Percentiles rank a stretch among this genome's conserved stretches.
Conservation (phyloP, 1,140 invertebrate species). For the Magallana ariakensis region DNA sequence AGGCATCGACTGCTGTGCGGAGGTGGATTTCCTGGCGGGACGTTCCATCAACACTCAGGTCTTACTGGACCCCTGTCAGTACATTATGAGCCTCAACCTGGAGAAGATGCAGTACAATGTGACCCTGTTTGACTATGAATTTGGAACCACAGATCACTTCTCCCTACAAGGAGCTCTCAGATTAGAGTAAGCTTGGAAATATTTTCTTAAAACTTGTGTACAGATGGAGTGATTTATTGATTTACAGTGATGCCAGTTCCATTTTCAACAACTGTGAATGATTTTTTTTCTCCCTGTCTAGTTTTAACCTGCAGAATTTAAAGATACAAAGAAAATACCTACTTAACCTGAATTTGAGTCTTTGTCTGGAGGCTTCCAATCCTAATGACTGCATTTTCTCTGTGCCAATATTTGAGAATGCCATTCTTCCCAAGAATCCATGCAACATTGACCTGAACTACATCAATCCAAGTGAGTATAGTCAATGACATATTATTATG, state of each 20-base stretch:
- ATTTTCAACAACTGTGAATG: too few relatives aligned
- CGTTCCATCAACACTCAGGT: slow-evolving; percentile 47
- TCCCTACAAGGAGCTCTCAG: slow-evolving; percentile 52
- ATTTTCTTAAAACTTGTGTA: too few relatives aligned
- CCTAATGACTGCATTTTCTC: slow-evolving; percentile 37
- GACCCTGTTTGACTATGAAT: slow-evolving; percentile 54
- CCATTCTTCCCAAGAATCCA: slow-evolving; percentile 41
- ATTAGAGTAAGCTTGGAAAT: slow-evolving; percentile 47
- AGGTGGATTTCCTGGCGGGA: slow-evolving; percentile 45
- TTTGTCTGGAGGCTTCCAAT: slow-evolving; percentile 52
- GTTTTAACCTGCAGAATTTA: slow-evolving; percentile 52
- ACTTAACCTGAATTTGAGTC: slow-evolving; percentile 50
- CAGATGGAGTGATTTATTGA: too few relatives aligned
- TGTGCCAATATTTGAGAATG: slow-evolving; percentile 48
- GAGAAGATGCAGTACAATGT: slow-evolving; percentile 54
- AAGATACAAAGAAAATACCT: slow-evolving; percentile 38
- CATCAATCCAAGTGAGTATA: slow-evolving; percentile 13
- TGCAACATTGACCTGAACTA: slow-evolving; percentile 50
- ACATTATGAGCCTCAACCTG: slow-evolving; percentile 53
- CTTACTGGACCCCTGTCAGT: slow-evolving; percentile 56
- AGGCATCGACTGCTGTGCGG: slow-evolving; percentile 57
- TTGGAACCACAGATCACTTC: slow-evolving; percentile 45
- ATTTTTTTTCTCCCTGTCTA: slow-evolving; percentile 29
- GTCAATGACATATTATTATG: too few relatives aligned
- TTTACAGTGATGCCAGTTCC: too few relatives aligned